A percentile compares a stretch with the other conserved stretches of the same genome.
These are phyloP conservation scores for Gadopsis bispinosus DNA, from an alignment of 2,797 vertebrate species.

Conservation along the genomic window DNA sequence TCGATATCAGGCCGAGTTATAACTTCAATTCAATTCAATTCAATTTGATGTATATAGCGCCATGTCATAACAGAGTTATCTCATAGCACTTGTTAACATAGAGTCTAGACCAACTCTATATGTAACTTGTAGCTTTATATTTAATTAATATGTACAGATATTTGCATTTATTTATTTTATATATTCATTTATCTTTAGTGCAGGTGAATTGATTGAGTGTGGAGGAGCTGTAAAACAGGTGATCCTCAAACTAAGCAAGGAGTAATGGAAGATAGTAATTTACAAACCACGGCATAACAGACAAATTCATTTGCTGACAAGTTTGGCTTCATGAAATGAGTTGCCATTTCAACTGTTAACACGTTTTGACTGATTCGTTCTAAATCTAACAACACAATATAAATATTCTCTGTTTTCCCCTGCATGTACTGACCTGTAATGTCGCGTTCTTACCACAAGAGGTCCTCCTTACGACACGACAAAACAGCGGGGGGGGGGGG, in stretches of 20 bases:
- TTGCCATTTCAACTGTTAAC: not conserved
- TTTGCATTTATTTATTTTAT: no score
- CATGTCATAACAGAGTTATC: no score
- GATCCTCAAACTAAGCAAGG: not conserved
- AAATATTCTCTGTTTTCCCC: not conserved
- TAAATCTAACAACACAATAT: no score
- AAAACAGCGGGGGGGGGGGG: not conserved
- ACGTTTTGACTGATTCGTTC: no score
- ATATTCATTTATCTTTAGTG: no score
- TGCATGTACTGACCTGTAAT: constrained; percentile 29
- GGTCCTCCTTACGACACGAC: constrained; percentile 30
- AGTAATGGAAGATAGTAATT: not conserved
- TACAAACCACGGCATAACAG: not conserved
- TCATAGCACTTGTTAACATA: no score
- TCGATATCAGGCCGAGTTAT: not conserved
- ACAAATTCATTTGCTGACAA: not conserved
- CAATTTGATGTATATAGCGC: no score
- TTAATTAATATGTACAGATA: not conserved
- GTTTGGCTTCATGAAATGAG: not conserved
- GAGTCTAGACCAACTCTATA: no score
- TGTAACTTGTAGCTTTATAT: not conserved
- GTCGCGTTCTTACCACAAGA: constrained; percentile 47
- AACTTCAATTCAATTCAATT: not conserved
- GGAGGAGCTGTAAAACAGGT: not conserved
- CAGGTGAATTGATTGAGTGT: not conserved